Percentiles rank a stretch among this genome's conserved stretches.
Evolutionary conservation across 1,140 invertebrate species (phyloP).

Genomic region (Pseudoatta argentina): DNA sequence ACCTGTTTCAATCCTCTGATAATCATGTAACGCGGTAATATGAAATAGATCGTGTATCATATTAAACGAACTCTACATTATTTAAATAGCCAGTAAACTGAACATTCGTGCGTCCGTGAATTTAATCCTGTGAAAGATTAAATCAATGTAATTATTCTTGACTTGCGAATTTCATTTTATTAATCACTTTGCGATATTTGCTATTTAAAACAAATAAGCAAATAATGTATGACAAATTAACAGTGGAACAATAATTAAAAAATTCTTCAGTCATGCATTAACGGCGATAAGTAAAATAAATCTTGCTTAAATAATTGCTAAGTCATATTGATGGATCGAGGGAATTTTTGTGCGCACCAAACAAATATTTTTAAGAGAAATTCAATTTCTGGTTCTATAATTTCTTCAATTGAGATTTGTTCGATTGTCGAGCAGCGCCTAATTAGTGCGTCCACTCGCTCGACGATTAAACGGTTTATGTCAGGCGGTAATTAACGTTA

Average conservation of each 20-base stretch:
- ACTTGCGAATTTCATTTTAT: slow-evolving; percentile 21
- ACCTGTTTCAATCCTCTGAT: slow-evolving; percentile 9
- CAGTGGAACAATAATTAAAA: not conserved
- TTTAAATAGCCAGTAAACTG: slow-evolving; percentile 11
- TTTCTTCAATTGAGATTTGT: slow-evolving; percentile 62
- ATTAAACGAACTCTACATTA: slow-evolving; percentile 25
- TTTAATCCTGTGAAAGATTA: slow-evolving; percentile 36
- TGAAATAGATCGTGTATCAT: slow-evolving; percentile 22
- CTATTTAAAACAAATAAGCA: slow-evolving; percentile 3
- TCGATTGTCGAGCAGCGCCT: slow-evolving; percentile 63
- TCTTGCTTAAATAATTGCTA: slow-evolving; percentile 1
- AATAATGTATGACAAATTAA: slow-evolving; percentile 21
- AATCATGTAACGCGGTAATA: slow-evolving; percentile 35
- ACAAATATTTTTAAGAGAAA: slow-evolving; percentile 5
- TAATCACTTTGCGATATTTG: not conserved
- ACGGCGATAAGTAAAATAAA: not conserved
- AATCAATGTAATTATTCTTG: slow-evolving; percentile 4
- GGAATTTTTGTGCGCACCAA: not conserved
- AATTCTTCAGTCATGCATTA: not conserved
- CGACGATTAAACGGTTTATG: slow-evolving; percentile 73
- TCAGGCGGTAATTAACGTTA: slow-evolving; percentile 72
- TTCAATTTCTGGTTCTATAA: slow-evolving; percentile 35
- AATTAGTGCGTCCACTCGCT: slow-evolving; percentile 72
- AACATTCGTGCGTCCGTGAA: not conserved
- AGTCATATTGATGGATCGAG: slow-evolving; percentile 40